These are phyloP conservation scores for Drosophila pandora DNA, from an alignment of 1,140 invertebrate genomes.

Conservation along the genomic window DNA sequence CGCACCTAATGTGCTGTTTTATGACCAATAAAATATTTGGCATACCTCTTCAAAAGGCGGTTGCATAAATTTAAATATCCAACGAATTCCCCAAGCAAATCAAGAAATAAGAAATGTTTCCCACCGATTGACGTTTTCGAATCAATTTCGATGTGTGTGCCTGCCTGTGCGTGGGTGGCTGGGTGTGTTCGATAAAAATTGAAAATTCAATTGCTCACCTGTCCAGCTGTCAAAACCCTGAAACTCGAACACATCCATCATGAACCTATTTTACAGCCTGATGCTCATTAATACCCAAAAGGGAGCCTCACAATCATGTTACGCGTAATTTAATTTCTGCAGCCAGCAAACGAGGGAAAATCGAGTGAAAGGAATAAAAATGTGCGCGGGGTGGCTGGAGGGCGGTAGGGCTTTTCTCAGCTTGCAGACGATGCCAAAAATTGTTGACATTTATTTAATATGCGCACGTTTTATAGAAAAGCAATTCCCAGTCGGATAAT, in stretches of 20 bases:
- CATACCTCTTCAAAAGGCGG: background rate
- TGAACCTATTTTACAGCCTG: conserved; percentile 57
- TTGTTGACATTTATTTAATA: conserved; percentile 83
- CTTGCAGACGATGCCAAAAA: conserved; percentile 60
- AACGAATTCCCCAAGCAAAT: conserved; percentile 39
- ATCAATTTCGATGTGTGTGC: conserved; percentile 20
- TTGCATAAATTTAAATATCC: conserved; percentile 18
- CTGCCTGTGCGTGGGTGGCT: background rate
- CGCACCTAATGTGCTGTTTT: conserved; percentile 1
- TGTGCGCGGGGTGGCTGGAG: background rate
- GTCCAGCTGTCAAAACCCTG: conserved; percentile 51
- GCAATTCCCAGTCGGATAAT: conserved; percentile 81
- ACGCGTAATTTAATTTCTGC: conserved; percentile 79
- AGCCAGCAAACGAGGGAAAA: conserved; percentile 34
- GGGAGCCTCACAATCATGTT: conserved; percentile 73
- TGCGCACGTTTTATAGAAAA: conserved; percentile 83
- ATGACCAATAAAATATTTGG: background rate
- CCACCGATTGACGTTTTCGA: conserved; percentile 33
- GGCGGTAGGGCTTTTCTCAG: conserved; percentile 28
- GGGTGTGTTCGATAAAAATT: conserved; percentile 5
- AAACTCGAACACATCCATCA: conserved; percentile 61
- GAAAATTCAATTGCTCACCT: conserved; percentile 54
- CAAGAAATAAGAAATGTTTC: conserved; percentile 17
- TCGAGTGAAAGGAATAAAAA: conserved; percentile 54
- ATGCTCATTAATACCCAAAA: conserved; percentile 78